These are phyloP conservation scores for Novumbra hubbsi DNA, from an alignment of 2,797 vertebrate genomes.

Conservation along the genomic window DNA sequence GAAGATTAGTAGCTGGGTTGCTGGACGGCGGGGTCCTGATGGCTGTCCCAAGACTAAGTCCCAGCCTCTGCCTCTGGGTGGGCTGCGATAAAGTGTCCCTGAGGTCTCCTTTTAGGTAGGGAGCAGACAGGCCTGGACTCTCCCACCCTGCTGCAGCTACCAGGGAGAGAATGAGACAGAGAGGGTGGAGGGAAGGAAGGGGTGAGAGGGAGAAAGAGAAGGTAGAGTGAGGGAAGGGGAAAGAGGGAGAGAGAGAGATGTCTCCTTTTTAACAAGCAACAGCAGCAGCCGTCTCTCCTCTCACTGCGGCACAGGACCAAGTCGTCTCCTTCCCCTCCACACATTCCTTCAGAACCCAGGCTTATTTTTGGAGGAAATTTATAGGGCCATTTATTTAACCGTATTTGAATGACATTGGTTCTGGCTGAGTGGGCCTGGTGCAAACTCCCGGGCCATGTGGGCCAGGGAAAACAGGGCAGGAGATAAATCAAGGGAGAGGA, in stretches of 20 bases:
- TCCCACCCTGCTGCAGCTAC: constrained; percentile 62
- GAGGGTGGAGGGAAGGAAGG: neutral
- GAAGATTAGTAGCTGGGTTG: constrained; percentile 61
- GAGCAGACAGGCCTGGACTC: constrained; percentile 76
- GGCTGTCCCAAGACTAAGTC: constrained; percentile 22
- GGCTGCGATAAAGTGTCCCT: constrained; percentile 81
- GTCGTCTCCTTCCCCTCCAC: constrained; percentile 55
- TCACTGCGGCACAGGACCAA: constrained; percentile 62
- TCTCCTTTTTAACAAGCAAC: constrained; percentile 42
- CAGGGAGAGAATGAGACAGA: constrained; percentile 49
- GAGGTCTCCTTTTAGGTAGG: constrained; percentile 82
- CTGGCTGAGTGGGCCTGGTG: constrained; percentile 84
- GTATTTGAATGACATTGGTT: constrained; percentile 89
- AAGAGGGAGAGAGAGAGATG: constrained; percentile 40
- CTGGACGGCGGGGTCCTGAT: neutral
- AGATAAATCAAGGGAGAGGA: constrained; percentile 86
- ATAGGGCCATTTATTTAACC: constrained; percentile 93
- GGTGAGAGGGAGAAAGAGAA: constrained; percentile 14
- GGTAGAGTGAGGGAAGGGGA: constrained; percentile 47
- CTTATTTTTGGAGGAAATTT: constrained; percentile 93
- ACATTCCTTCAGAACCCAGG: constrained; percentile 81
- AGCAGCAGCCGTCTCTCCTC: constrained; percentile 47
- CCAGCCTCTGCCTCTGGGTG: constrained; percentile 78
- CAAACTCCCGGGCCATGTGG: constrained; percentile 85
- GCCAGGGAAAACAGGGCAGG: constrained; percentile 88